A percentile compares a stretch with the other conserved stretches of the same genome.
phyloP scores from a whole-genome alignment of 2,797 vertebrate species.

The Anguilla obscura region DNA sequence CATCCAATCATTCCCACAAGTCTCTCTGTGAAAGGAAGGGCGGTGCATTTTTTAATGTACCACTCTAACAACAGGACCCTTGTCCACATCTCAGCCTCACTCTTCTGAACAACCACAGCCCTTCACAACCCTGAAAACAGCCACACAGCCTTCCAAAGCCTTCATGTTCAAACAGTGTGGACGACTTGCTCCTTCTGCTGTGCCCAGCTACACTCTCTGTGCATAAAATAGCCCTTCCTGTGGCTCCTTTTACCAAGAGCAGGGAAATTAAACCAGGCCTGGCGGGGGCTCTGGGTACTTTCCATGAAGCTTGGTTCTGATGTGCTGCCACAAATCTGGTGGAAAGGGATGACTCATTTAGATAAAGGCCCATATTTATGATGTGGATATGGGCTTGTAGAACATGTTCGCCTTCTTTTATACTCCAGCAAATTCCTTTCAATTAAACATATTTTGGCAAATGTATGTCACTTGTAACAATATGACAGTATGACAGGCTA shows the following conservation, averaged over 20 bases:
- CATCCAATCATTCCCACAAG: constrained; percentile 26
- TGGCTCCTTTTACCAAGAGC: not conserved
- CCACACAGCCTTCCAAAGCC: not conserved
- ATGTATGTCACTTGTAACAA: not conserved
- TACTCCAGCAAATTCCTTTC: not conserved
- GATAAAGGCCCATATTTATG: not conserved
- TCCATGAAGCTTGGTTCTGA: not conserved
- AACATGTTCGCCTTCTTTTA: not conserved
- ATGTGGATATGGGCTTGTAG: not conserved
- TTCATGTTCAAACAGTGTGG: not conserved
- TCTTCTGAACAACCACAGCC: not conserved
- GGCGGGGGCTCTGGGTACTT: not conserved
- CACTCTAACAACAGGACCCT: constrained; percentile 46
- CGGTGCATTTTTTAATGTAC: constrained; percentile 38
- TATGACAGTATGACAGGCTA: not conserved
- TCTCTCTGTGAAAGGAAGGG: constrained; percentile 4
- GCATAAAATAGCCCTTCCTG: not conserved
- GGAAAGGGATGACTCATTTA: not conserved
- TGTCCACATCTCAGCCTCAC: constrained; percentile 37
- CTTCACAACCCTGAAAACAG: not conserved
- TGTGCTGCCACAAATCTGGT: not conserved
- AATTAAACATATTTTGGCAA: not conserved
- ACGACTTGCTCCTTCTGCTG: not conserved
- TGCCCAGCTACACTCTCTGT: not conserved
- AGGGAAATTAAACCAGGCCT: not conserved